Evolutionary conservation across 2,113 vertebrate genomes (phyloP), one percentile per base, ranked within the genome.

Genomic region (Gulo gulo): DNA sequence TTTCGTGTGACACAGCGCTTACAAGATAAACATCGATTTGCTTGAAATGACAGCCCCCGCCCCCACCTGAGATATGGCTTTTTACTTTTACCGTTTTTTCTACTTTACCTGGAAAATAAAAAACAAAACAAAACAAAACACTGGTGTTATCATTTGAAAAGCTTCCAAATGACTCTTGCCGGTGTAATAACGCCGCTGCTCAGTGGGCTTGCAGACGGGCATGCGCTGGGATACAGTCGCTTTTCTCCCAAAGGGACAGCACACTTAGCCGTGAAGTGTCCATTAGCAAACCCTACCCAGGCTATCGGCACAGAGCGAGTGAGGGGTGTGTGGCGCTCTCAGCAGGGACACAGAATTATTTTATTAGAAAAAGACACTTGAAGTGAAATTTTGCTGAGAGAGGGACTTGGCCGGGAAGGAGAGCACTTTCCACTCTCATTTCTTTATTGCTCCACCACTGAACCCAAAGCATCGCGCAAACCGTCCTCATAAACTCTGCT

Each of bases 231-330:
- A 97, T 94, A 93, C 98, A 98, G 97, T 98, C 96, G 91, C 97
- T 98, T 98, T 95, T 94, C 91, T 98, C 98, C 98, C 97, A 96
- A 39, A 50, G 98, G 98, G 92, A 83, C 95, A 95, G 89, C 96
- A 88, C 98, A 98, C 96, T 97, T 93, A 82, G 95, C 90, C 88
- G 96, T 97, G 97, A 98, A 99, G 98, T 98, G 92, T 96, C 98
- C 98, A 98, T 98, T 98, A 98, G 98, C 97, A 96, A 97, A 96
- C 96, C 88, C 90, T 97, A 97, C 98, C 98, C 97, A 71, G 85
- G 97, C 98, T 88, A 63, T 69, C 92, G 88, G 94, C 95, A 94
- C 95, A 97, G 42, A 96, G 98, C 96, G 73, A 93, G 83, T 87
- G 95, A 97, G 85, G 74, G 95, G 96, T 61, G 91, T 73, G 2